Evolutionary conservation across 2,113 vertebrate genomes (phyloP), one percentile per base, ranked within the genome.

Genomic region (Diadophis punctatus): DNA sequence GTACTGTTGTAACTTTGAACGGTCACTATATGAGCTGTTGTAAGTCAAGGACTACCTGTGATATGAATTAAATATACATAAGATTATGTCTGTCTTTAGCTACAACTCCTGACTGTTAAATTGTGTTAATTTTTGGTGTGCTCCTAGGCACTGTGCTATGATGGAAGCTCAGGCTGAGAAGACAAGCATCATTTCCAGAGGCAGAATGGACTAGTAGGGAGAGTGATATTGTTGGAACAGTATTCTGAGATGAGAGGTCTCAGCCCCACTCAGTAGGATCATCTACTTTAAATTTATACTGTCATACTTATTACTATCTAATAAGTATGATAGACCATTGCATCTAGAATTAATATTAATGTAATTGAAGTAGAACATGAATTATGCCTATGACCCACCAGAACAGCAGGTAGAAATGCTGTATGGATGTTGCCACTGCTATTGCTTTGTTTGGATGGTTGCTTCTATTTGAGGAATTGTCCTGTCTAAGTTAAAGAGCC

Each of bases 11-110:
- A 63, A 14, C 60, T 14, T 58, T 25, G 27, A 63, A 63, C 0
- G 0, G 27, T 63, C 60, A 14, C 60, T n/a, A n/a, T 14, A 30
- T 14, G 30, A 68, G 12, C 60, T 68, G 11, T n/a, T 68, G 11
- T 10, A 68, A 68, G 11, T 68, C 0, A 4, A n/a, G 30, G 11
- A n/a, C 11, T n/a, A 14, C 30, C 60, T 68, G 11, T n/a, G 10
- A 89, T 93, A 90, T 89, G 89, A 92, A 94, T 94, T 95, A 39
- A 60, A 91, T 93, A 85, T 56, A 90, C 92, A 92, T 89, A 92
- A 89, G 46, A 88, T 87, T 53, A 63, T 58, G 87, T 27, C 27
- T 91, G 46, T 92, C 89, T 95, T 87, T 87, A 87, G 88, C 92
- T 87, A 23, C 20, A 48, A 53, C 8, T 80, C 92, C 86, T 90